Evolutionary conservation across 2,888 invertebrate species (phyloP), one percentile per base, ranked within the genome.

Genomic region (Fabriciana adippe): DNA sequence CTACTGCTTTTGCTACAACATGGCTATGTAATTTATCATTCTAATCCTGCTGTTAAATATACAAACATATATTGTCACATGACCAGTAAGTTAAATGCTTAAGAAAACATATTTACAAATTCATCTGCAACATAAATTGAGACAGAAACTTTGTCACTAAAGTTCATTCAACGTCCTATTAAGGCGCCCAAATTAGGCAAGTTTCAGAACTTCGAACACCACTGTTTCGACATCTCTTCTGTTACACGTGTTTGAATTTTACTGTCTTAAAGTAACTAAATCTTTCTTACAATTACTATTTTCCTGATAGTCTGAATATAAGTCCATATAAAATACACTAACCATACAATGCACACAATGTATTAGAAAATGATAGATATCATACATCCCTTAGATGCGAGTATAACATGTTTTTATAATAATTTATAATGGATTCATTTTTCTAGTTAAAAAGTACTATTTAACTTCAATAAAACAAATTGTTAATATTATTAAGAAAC

Each of bases 141-240:
- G 61, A 53, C 51, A 61, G 61, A 53, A 61, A 61, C 61, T 61
- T 61, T 61, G 61, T 61, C 61, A 51, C 61, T 61, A 61, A 61
- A 61, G 61, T 61, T 61, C 61, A 61, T 61, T 61, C 61, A 61
- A 61, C 21, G 61, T 61, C 61, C 61, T 61, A 61, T 61, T 61
- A 61, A 61, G 53, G 51, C 61, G 35, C 61, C 51, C 51, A 61
- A 61, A 61, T 61, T 61, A 61, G 61, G 41, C 61, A 61, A 61
- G 41, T 53, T 61, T 41, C 53, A 53, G 21, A 61, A 61, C 61
- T 61, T 41, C 11, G 61, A 50, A 15, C 61, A 21, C 61, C 31
- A 41, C 35, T 61, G 61, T 61, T 61, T 61, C 61, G 61, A 61
- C 51, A 53, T 51, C 51, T 61, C 59, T 31, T 15, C 18, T 61